phyloP scores from a whole-genome alignment of 1,140 invertebrate genomes.

The Anoplolepis gracilipes region DNA sequence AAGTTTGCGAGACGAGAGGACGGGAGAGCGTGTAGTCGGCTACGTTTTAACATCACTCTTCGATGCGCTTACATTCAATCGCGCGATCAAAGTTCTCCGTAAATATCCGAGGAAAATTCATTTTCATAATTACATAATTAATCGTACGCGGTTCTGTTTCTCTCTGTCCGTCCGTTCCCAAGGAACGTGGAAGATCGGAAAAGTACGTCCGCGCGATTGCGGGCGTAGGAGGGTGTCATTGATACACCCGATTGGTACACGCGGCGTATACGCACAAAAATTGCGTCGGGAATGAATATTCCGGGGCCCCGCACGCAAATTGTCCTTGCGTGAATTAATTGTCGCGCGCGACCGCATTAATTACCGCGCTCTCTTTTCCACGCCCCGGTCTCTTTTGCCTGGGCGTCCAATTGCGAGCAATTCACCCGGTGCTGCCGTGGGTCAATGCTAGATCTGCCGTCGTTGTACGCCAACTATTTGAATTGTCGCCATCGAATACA shows the following conservation, averaged over 20 bases:
- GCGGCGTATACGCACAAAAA: constrained; percentile 27
- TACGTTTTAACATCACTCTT: neutral
- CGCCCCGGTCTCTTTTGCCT: constrained; percentile 33
- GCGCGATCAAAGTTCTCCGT: neutral
- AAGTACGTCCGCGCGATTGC: neutral
- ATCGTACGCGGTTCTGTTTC: too few relatives aligned
- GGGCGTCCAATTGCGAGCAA: constrained; percentile 46
- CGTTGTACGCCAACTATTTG: constrained; percentile 1
- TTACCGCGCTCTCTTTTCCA: constrained; percentile 62
- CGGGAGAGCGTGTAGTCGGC: neutral
- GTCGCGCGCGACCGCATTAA: constrained; percentile 68
- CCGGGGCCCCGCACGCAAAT: constrained; percentile 66
- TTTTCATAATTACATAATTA: neutral
- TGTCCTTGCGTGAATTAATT: constrained; percentile 65
- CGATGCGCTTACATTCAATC: neutral
- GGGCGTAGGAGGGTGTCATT: neutral
- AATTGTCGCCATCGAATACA: constrained; percentile 19
- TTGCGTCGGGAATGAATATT: constrained; percentile 45
- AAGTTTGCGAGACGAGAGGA: neutral
- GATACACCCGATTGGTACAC: neutral
- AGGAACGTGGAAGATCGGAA: neutral
- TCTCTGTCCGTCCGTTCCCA: neutral
- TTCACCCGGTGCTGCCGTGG: constrained; percentile 26
- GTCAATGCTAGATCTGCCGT: constrained; percentile 38
- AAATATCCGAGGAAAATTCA: neutral